Evolutionary conservation across 1,140 invertebrate species (phyloP), one percentile per base, ranked within the genome.

Genomic region (Drosophila saltans): DNA sequence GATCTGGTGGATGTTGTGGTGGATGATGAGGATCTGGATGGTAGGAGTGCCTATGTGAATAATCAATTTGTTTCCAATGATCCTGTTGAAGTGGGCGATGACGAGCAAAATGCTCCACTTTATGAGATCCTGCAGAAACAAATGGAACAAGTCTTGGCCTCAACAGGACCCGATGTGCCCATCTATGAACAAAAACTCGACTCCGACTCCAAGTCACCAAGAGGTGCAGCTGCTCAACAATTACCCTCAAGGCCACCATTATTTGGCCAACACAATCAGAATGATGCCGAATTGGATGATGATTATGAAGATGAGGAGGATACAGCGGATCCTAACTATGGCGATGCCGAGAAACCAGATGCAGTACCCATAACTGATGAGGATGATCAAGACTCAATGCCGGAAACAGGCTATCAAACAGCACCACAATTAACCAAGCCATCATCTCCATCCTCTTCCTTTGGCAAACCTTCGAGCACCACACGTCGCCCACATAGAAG

Each of bases 71-170:
- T 91, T 28, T 71, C 84, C 30, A 89, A 82, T 36, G 73, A 86
- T 1, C 78, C 83, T 0, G 69, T 77, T 0, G 70, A 78, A 4
- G 60, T 83, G 6, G 3, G 66, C 3, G 80, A 86, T 11, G 80
- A 88, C 6, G 84, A 84, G 24, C 78, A 83, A 43, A 81, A 80
- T 33, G 68, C 80, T 0, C 90, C 90, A 10, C 73, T 91, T 28
- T 91, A 90, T 26, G 89, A 91, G 69, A 78, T 91, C 16, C 78
- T 91, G 0, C 90, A 91, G 41, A 82, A 91, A 59, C 90, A 91
- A 71, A 91, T 91, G 89, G 90, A 91, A 36, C 88, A 91, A 33
- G 88, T 91, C 48, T 60, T 91, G 26, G 83, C 88, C 3, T 56
- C 80, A 1, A 79, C 67, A 3, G 67, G 81, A 0, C 78, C 84